Base-by-base conservation (phyloP, 2,797 vertebrate species). In the Siniperca obscura region DNA sequence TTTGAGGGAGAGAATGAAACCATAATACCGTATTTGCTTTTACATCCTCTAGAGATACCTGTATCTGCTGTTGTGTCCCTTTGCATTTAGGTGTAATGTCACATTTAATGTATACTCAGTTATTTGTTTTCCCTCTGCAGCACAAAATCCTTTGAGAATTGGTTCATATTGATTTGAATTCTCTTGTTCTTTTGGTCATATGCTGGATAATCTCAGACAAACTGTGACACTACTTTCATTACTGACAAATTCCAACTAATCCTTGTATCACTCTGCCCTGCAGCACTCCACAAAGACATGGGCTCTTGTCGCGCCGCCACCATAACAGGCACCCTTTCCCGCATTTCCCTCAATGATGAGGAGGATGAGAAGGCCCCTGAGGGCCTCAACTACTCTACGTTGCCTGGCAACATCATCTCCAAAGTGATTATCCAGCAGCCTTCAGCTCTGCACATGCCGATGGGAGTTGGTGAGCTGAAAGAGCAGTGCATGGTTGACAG, bases 381-480 rank as follows among this genome's bases (percentile, higher is more conserved):
- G 95, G 97, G 97, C 85, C 96, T 99, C 90, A 99, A 97, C 95
- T 99, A 99, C 92, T 98, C 98, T 78, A 99, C 98, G 55, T 93
- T 99, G 93, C 98, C 98, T 74, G 98, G 98, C 94, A 99, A 98
- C 87, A 98, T 99, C 93, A 98, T 99, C 93, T 99, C 98, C 91
- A 99, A 99, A 96, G 98, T 99, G 90, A 97, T 99, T 89, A 99
- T 99, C 93, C 98, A 99, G 93, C 98, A 99, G 89, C 98, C 98
- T 61, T 96, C 97, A 3, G 97, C 96, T 53, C 94, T 99, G 84
- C 98, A 99, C 92, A 97, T 99, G 97, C 96, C 98, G 2, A 97
- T 98, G 96, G 96, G 97, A 87, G 95, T 98, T 96, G 96, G 96
- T 11, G 98, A 98, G 19, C 96, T 97, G 85, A 96, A 97, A 57